Evolutionary conservation across 2,113 vertebrate species (phyloP).

Genomic region (Bostrychus sinensis): DNA sequence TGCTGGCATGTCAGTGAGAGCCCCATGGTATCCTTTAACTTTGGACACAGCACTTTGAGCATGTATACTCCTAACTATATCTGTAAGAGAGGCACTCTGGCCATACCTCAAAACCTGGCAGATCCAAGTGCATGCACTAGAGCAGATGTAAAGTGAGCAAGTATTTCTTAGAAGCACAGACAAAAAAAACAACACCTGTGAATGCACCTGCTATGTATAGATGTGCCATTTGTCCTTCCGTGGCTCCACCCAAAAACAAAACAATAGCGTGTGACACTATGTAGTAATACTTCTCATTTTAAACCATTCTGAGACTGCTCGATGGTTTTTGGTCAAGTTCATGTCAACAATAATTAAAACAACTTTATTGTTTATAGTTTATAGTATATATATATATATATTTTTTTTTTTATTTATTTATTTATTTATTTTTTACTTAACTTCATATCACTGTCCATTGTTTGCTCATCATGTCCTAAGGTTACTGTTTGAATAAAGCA

Average conservation of each 20-base stretch:
- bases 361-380: no score
- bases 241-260: not conserved
- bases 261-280: not conserved
- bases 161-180: not conserved
- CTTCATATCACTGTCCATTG: no score
- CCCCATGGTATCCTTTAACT: conserved; percentile 63
- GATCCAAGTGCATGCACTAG: not conserved
- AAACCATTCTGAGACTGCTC: no score
- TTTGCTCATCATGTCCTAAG: no score
- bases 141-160: conserved; percentile 10
- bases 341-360: no score
- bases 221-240: not conserved
- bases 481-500: conserved; percentile 13
- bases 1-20: conserved; percentile 53
- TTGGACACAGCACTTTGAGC: conserved; percentile 66
- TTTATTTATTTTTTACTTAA: no score
- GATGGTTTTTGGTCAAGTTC: no score
- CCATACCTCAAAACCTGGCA: not conserved
- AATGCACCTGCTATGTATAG: conserved; percentile 13
- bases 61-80: conserved; percentile 36
- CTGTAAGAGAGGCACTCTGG: conserved; percentile 5
- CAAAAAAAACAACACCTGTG: conserved; percentile 37
- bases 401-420: no score
- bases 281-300: no score
- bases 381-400: no score